Conservation (phyloP, 2,797 vertebrate species). For the Rhynchonycteris naso region DNA sequence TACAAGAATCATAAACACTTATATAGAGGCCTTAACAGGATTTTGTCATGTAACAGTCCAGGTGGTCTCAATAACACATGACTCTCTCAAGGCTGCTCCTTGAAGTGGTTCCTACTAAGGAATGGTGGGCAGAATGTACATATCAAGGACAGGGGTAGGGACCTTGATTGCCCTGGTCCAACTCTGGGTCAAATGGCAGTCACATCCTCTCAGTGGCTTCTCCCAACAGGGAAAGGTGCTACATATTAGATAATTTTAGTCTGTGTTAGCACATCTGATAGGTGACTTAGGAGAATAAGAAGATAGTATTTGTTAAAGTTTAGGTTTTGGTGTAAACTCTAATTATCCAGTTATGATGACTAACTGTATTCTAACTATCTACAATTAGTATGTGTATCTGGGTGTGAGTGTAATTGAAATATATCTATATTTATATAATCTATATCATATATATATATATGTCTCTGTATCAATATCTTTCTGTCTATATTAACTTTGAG, state of each 20-base stretch:
- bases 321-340: slow-evolving; percentile 34
- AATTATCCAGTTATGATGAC: background rate
- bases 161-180: background rate
- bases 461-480: background rate
- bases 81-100: background rate
- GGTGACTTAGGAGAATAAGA: background rate
- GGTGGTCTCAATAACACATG: background rate
- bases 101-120: background rate
- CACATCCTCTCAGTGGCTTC: background rate
- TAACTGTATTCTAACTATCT: background rate
- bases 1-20: background rate
- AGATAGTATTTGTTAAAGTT: slow-evolving; percentile 23
- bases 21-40: background rate
- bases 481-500: background rate
- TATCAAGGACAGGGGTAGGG: background rate
- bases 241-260: background rate
- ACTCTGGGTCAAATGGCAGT: background rate
- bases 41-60: background rate
- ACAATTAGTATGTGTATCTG: background rate
- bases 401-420: background rate
- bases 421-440: background rate
- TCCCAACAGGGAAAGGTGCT: background rate
- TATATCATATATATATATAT: too few species aligned
- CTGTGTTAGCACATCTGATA: background rate
- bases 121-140: background rate